Evolutionary conservation across 2,797 vertebrate species (phyloP).

Genomic region (Australoheros facetus): DNA sequence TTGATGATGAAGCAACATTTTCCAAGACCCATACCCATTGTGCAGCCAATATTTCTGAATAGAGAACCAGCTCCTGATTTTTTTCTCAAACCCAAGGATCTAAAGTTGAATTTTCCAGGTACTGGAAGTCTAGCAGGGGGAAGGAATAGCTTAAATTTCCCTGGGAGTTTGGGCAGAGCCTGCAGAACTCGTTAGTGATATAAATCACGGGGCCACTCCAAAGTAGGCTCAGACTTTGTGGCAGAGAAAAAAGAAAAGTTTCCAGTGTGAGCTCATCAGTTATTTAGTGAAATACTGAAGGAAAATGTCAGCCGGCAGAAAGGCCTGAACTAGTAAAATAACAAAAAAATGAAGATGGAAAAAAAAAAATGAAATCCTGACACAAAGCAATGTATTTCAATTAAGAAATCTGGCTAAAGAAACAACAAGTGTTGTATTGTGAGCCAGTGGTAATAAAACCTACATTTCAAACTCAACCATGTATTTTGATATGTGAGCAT

Average conservation of each 20-base stretch:
- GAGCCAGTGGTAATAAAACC: constrained; percentile 38
- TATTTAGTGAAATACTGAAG: constrained; percentile 78
- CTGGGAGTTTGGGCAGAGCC: constrained; percentile 76
- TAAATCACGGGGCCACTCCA: constrained; percentile 82
- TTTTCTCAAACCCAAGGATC: constrained; percentile 46
- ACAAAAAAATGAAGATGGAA: constrained; percentile 36
- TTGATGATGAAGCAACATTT: constrained; percentile 73
- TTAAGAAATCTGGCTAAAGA: constrained; percentile 40
- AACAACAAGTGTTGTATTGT: constrained; percentile 2
- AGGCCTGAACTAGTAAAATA: constrained; percentile 52
- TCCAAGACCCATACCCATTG: constrained; percentile 67
- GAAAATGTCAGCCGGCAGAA: constrained; percentile 75
- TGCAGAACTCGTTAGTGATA: constrained; percentile 84
- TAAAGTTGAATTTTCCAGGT: constrained; percentile 78
- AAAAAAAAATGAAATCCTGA: constrained; percentile 19
- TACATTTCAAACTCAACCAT: constrained; percentile 26
- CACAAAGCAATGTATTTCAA: constrained; percentile 56
- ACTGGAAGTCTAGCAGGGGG: constrained; percentile 66
- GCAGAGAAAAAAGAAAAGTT: constrained; percentile 80
- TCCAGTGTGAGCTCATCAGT: constrained; percentile 88
- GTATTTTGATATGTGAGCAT: constrained; percentile 42
- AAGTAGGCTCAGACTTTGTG: constrained; percentile 82
- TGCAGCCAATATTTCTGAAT: constrained; percentile 65
- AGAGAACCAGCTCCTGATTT: constrained; percentile 42
- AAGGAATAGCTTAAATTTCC: constrained; percentile 77